Conservation (phyloP, 2,113 vertebrate species). For the Jacana jacana region DNA sequence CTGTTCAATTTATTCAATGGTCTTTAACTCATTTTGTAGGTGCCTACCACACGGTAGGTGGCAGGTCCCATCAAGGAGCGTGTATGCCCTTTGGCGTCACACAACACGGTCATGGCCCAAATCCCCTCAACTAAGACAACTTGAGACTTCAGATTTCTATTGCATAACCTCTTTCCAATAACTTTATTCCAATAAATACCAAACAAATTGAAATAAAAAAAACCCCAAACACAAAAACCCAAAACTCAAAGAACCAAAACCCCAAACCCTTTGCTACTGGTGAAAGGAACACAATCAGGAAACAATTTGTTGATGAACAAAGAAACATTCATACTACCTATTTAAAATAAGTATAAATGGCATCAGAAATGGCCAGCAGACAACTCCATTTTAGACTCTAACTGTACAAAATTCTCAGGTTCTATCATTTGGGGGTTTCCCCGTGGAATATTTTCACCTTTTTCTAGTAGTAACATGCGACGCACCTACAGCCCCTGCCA, state of each 20-base stretch:
- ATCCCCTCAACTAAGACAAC: background rate
- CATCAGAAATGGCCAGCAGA: background rate
- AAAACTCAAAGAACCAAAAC: no score
- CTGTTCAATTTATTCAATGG: background rate
- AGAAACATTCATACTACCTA: background rate
- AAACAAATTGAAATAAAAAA: background rate
- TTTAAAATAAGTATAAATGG: background rate
- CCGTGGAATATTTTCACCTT: background rate
- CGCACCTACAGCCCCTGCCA: background rate
- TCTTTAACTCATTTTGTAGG: background rate
- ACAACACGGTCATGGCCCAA: background rate
- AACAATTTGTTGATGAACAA: background rate
- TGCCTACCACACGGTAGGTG: background rate
- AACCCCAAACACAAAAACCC: no score
- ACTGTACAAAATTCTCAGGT: background rate
- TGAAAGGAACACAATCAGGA: background rate
- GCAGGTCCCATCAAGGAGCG: background rate
- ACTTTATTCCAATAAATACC: constrained; percentile 17
- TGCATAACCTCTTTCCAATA: background rate
- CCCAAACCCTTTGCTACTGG: background rate
- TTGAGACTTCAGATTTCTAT: background rate
- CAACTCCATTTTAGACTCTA: background rate
- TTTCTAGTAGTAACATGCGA: background rate
- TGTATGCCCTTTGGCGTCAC: background rate
- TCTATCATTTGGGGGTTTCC: background rate